Evolutionary conservation across 1,140 invertebrate genomes (phyloP).

Genomic region (Drosophila rhopaloa): DNA sequence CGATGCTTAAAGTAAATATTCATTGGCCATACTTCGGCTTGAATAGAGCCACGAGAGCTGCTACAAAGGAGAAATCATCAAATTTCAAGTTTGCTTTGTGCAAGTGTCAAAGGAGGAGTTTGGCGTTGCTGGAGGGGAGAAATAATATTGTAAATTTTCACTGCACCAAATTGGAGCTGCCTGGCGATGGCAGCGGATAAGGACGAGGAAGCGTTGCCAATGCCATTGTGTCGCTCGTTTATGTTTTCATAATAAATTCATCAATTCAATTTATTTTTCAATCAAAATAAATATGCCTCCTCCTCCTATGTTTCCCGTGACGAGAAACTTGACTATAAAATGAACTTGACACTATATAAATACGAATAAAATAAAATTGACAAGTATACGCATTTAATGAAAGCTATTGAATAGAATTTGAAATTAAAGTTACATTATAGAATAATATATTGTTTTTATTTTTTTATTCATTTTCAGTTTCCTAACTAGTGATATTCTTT

Average conservation of each 20-base stretch:
- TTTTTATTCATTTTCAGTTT: neutral
- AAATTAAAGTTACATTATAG: neutral
- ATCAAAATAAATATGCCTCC: slow-evolving; percentile 77
- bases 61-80: slow-evolving; percentile 48
- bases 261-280: slow-evolving; percentile 84
- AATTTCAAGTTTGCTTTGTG: slow-evolving; percentile 62
- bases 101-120: slow-evolving; percentile 39
- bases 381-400: slow-evolving; percentile 2
- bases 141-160: slow-evolving; percentile 57
- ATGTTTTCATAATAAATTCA: slow-evolving; percentile 84
- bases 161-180: slow-evolving; percentile 48
- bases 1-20: slow-evolving; percentile 76
- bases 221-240: slow-evolving; percentile 66
- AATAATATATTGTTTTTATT: too few relatives aligned
- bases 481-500: too few relatives aligned
- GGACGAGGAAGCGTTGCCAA: slow-evolving; percentile 33
- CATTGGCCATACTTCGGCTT: slow-evolving; percentile 64
- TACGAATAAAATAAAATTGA: slow-evolving; percentile 16
- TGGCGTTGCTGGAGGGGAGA: slow-evolving; percentile 20
- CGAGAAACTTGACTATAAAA: slow-evolving; percentile 17
- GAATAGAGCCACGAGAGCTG: slow-evolving; percentile 36
- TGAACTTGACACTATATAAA: slow-evolving; percentile 46
- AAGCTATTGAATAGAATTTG: neutral
- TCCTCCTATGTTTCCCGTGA: slow-evolving; percentile 9
- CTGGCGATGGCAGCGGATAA: neutral